Percentiles rank a stretch among this genome's conserved stretches.
Conservation (phyloP, 2,113 vertebrate species). For the Aegithalos caudatus region DNA sequence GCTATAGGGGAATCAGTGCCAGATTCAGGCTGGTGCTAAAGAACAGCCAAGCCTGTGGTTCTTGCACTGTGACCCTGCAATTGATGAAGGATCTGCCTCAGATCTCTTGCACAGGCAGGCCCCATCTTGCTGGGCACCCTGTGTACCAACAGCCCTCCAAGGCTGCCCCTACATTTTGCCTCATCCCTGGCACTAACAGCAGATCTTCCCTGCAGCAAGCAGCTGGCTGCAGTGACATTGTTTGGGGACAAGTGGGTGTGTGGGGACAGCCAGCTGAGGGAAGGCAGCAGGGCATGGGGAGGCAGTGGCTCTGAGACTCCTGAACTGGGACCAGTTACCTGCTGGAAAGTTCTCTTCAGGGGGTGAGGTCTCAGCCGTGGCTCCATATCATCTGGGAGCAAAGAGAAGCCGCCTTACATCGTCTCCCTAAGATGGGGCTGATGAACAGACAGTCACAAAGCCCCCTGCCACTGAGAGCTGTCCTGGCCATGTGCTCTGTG, state of each 20-base stretch:
- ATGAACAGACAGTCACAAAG: rapidly evolving
- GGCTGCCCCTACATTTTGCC: background rate
- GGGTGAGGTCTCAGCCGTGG: conserved; percentile 49
- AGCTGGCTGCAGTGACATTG: background rate
- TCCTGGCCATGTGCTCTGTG: background rate
- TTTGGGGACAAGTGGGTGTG: background rate
- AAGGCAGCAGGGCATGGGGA: rapidly evolving
- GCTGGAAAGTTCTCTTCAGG: conserved; percentile 44
- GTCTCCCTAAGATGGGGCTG: background rate
- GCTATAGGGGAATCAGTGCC: background rate
- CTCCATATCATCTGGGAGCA: conserved; percentile 67
- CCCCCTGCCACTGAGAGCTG: background rate
- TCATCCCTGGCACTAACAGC: background rate
- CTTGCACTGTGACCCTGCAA: background rate
- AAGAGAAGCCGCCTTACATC: background rate
- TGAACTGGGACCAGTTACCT: conserved; percentile 59
- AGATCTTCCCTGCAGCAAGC: background rate
- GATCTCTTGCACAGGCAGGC: background rate
- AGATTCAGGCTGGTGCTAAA: background rate
- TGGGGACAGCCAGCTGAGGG: background rate
- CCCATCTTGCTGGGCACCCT: background rate
- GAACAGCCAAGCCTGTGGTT: background rate
- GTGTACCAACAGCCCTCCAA: background rate
- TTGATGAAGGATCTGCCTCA: background rate
- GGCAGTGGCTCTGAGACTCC: rapidly evolving